phyloP scores from a whole-genome alignment of 2,888 invertebrate genomes.

The Cerastis leucographa region DNA sequence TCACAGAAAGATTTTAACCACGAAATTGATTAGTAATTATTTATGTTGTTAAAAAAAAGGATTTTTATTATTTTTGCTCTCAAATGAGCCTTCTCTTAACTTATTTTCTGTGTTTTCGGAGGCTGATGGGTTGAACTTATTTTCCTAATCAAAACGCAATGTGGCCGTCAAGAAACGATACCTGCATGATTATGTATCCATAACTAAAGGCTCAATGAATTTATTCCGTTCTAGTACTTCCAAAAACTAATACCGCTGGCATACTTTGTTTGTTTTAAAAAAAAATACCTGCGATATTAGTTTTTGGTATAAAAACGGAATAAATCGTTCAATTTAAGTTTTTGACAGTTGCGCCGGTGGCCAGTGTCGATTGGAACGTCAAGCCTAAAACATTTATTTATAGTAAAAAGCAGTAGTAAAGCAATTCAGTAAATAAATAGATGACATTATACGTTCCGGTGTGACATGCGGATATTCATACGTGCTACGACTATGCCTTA shows the following conservation, averaged over 20 bases:
- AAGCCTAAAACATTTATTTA: neutral
- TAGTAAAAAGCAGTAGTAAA: neutral
- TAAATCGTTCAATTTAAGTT: neutral
- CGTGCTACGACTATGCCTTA: conserved; percentile 53
- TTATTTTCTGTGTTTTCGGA: no score
- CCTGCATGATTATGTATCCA: neutral
- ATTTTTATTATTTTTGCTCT: no score
- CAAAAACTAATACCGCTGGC: no score
- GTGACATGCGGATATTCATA: conserved; percentile 48
- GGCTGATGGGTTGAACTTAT: no score
- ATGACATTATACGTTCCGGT: conserved; percentile 29
- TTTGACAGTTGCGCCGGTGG: neutral
- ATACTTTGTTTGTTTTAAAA: no score
- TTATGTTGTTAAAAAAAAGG: no score
- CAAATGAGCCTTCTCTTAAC: no score
- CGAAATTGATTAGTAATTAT: neutral
- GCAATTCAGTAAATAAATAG: neutral
- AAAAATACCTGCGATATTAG: no score
- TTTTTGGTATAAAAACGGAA: no score
- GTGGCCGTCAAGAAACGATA: neutral
- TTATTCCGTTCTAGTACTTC: no score
- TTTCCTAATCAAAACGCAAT: neutral
- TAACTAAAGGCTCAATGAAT: no score
- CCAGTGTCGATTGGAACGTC: neutral
- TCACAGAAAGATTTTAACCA: neutral